Percentiles rank a stretch among this genome's conserved stretches.
Evolutionary conservation across 2,888 invertebrate genomes (phyloP).

Genomic region (Norana najaformis): DNA sequence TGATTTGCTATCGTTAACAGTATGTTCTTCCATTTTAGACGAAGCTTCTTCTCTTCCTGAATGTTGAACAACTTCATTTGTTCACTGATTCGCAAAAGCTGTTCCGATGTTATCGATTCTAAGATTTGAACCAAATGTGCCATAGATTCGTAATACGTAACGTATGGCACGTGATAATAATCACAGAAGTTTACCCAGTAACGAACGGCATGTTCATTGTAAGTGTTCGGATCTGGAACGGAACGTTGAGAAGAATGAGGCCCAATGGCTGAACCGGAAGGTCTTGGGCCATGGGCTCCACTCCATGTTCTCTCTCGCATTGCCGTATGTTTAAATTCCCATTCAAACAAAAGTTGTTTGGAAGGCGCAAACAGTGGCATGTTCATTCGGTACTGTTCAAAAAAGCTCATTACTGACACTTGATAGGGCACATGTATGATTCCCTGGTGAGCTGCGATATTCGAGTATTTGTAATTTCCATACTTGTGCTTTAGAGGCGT

Average conservation of each 20-base stretch:
- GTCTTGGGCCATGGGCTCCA: conserved; percentile 25
- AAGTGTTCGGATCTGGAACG: conserved; percentile 38
- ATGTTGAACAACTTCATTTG: conserved; percentile 36
- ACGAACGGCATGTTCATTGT: conserved; percentile 30
- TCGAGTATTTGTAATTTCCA: neutral
- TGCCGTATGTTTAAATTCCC: conserved; percentile 32
- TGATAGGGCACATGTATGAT: conserved; percentile 22
- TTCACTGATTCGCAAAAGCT: conserved; percentile 33
- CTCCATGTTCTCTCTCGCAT: conserved; percentile 37
- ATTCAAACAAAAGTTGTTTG: no score
- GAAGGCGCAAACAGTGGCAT: no score
- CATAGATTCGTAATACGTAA: conserved; percentile 38
- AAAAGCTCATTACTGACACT: no score
- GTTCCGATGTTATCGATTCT: conserved; percentile 24
- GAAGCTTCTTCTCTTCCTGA: conserved; percentile 29
- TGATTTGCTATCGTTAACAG: conserved; percentile 6
- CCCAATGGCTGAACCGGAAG: conserved; percentile 56
- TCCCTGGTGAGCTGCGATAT: conserved; percentile 15
- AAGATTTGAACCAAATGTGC: conserved; percentile 35
- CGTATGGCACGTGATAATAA: conserved; percentile 39
- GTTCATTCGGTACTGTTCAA: no score
- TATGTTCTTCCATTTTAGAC: conserved; percentile 35
- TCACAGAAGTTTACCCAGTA: conserved; percentile 41
- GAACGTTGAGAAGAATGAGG: conserved; percentile 31
- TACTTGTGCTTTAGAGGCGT: neutral